Percentiles rank a stretch among this genome's conserved stretches.
Evolutionary conservation across 2,113 vertebrate genomes (phyloP).

Genomic region (Actenoides lindsayi): DNA sequence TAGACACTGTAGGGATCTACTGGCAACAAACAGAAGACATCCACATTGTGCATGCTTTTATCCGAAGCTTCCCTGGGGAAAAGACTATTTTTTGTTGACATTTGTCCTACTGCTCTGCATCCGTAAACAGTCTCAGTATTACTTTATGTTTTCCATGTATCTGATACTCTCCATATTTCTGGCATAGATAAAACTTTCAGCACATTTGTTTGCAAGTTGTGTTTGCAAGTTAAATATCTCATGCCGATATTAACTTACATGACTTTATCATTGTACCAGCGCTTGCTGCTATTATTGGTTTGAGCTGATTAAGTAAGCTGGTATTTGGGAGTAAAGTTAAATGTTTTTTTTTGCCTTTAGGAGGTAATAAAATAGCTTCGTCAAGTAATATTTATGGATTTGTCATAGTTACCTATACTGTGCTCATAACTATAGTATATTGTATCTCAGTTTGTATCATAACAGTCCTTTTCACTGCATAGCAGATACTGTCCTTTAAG

Average conservation of each 20-base stretch:
- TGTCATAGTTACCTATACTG: neutral
- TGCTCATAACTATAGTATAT: neutral
- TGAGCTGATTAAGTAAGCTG: neutral
- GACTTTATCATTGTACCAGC: neutral
- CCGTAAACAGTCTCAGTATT: neutral
- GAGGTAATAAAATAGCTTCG: neutral
- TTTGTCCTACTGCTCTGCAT: neutral
- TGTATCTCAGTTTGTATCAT: neutral
- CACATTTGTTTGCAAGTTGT: neutral
- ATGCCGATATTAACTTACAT: neutral
- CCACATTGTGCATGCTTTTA: neutral
- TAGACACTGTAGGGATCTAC: neutral
- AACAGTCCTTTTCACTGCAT: neutral
- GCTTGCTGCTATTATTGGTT: neutral
- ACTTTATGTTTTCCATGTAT: neutral
- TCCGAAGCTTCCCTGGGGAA: neutral
- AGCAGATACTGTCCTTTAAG: neutral
- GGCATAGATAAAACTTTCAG: neutral
- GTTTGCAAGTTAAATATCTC: neutral
- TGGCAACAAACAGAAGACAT: neutral
- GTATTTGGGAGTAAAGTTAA: neutral
- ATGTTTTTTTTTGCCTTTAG: neutral
- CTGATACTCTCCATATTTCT: neutral
- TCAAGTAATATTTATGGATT: neutral
- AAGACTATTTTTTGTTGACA: neutral